These are phyloP conservation scores for Carapus acus DNA, from an alignment of 2,797 vertebrate species.

Conservation along the genomic window DNA sequence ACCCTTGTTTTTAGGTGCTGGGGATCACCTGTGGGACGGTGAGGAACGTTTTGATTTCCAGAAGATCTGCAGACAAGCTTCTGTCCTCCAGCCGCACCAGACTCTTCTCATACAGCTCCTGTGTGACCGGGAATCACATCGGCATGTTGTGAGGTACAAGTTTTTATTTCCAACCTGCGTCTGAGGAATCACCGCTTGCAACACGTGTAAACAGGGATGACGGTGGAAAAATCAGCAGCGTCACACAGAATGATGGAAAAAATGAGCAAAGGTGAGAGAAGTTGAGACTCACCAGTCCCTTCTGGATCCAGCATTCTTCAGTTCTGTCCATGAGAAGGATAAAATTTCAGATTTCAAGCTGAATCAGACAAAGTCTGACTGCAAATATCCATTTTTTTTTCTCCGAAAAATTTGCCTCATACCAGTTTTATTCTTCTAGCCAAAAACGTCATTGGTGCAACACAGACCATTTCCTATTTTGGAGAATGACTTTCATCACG, in stretches of 20 bases:
- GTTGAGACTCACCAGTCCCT: constrained; percentile 84
- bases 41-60: constrained; percentile 85
- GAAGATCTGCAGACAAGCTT: constrained; percentile 78
- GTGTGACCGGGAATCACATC: not conserved
- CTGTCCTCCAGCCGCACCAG: constrained; percentile 80
- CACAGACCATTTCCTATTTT: not conserved
- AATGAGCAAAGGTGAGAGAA: not conserved
- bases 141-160: too few relatives aligned
- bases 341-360: not conserved
- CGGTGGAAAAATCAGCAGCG: too few relatives aligned
- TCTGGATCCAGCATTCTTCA: constrained; percentile 82
- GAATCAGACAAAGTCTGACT: too few relatives aligned
- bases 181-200: too few relatives aligned
- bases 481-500: not conserved
- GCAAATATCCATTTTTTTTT: too few relatives aligned
- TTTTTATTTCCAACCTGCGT: too few relatives aligned
- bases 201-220: too few relatives aligned
- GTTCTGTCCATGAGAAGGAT: constrained; percentile 70
- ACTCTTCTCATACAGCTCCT: constrained; percentile 91
- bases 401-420: too few relatives aligned
- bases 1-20: not conserved
- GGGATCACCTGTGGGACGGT: constrained; percentile 81
- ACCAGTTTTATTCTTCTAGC: too few relatives aligned
- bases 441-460: not conserved
- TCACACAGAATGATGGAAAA: too few relatives aligned